phyloP scores from a whole-genome alignment of 2,888 invertebrate species.

The Venusia cambrica region DNA sequence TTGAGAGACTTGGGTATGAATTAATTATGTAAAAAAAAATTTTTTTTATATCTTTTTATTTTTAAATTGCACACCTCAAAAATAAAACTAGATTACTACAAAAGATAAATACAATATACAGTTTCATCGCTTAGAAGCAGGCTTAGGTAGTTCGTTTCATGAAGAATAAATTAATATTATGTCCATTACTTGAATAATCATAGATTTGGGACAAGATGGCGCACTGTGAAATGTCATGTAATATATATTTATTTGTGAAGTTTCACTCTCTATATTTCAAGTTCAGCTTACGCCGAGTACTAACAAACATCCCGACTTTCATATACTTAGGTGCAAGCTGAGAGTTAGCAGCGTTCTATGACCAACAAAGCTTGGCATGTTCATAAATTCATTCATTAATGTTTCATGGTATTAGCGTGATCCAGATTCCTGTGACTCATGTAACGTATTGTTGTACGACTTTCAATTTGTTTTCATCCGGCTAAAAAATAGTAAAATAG shows the following conservation, averaged over 20 bases:
- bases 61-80: too few relatives aligned
- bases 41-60: too few relatives aligned
- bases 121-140: too few relatives aligned
- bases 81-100: too few relatives aligned
- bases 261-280: too few relatives aligned
- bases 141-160: too few relatives aligned
- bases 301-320: neutral
- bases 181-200: too few relatives aligned
- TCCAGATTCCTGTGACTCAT: slow-evolving; percentile 36
- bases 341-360: slow-evolving; percentile 4
- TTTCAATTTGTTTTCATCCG: slow-evolving; percentile 5
- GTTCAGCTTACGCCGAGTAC: neutral
- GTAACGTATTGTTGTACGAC: slow-evolving; percentile 23
- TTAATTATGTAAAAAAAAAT: too few relatives aligned
- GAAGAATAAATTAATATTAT: too few relatives aligned
- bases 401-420: slow-evolving; percentile 30
- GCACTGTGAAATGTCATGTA: slow-evolving; percentile 4
- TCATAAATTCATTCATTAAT: slow-evolving; percentile 26
- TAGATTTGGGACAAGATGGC: too few relatives aligned
- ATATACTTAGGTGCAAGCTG: slow-evolving; percentile 2
- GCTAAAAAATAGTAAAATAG: neutral
- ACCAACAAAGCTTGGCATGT: slow-evolving; percentile 18
- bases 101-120: too few relatives aligned
- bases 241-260: neutral
- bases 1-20: too few relatives aligned